phyloP scores from a whole-genome alignment of 2,113 vertebrate genomes.

The Toxotes chatareus region DNA sequence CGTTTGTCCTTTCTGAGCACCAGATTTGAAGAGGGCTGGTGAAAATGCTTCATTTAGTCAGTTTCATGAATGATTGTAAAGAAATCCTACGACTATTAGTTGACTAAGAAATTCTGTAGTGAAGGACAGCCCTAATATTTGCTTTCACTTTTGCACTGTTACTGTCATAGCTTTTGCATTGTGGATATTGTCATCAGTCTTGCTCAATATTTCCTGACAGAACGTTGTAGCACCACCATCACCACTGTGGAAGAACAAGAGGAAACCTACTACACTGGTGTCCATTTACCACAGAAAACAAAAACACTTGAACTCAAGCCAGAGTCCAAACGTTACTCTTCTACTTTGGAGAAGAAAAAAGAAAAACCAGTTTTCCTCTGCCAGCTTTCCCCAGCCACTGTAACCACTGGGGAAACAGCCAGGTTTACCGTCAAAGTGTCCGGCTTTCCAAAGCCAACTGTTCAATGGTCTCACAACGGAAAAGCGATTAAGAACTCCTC shows the following conservation, averaged over 20 bases:
- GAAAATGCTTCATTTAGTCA: too few relatives aligned
- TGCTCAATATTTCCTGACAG: constrained; percentile 89
- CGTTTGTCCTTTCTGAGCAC: background rate
- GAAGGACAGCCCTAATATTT: constrained; percentile 5
- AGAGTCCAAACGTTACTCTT: constrained; percentile 88
- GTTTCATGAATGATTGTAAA: too few relatives aligned
- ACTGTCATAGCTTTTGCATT: constrained; percentile 22
- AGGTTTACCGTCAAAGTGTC: constrained; percentile 87
- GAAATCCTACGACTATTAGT: too few relatives aligned
- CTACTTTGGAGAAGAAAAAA: constrained; percentile 83
- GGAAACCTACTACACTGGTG: constrained; percentile 86
- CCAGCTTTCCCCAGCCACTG: constrained; percentile 82
- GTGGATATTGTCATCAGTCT: constrained; percentile 61
- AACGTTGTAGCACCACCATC: constrained; percentile 88
- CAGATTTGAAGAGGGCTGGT: background rate
- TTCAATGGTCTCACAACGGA: constrained; percentile 91
- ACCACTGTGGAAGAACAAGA: constrained; percentile 89
- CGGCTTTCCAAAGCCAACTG: constrained; percentile 88
- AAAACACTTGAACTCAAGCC: constrained; percentile 95
- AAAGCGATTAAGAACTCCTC: constrained; percentile 80
- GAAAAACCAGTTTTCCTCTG: constrained; percentile 90
- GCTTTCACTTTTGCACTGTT: constrained; percentile 11
- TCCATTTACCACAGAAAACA: constrained; percentile 86
- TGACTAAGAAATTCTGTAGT: background rate
- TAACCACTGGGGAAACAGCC: constrained; percentile 85